Evolutionary conservation across 2,888 invertebrate genomes (phyloP).

Genomic region (Mylabris sibirica): DNA sequence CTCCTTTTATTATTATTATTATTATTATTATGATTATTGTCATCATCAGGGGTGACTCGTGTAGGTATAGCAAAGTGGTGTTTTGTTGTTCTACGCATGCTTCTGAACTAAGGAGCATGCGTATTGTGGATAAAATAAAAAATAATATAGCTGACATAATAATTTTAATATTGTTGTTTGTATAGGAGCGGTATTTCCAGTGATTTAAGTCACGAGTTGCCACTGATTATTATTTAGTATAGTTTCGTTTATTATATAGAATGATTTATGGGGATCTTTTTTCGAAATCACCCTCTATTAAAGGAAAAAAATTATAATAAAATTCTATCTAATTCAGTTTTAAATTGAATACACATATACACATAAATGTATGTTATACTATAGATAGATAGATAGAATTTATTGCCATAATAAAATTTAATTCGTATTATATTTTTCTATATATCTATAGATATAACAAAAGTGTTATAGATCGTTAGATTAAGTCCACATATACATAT

Average conservation of each 20-base stretch:
- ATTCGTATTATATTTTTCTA: background rate
- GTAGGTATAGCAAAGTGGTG: too few relatives aligned
- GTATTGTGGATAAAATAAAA: too few relatives aligned
- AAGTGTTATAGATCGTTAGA: background rate
- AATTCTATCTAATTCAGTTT: background rate
- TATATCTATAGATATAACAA: background rate
- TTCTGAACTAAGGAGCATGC: too few relatives aligned
- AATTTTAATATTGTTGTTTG: too few relatives aligned
- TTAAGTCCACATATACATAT: background rate
- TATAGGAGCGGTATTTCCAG: too few relatives aligned
- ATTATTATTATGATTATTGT: background rate
- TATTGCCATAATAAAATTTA: constrained; percentile 9
- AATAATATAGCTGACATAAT: too few relatives aligned
- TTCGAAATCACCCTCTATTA: background rate
- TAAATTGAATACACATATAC: background rate
- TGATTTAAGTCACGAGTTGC: too few relatives aligned
- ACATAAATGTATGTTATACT: too few relatives aligned
- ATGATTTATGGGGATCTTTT: too few relatives aligned
- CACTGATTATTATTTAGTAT: too few relatives aligned
- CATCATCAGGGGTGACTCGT: background rate
- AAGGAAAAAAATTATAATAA: background rate
- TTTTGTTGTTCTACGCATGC: too few relatives aligned
- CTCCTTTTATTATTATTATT: background rate
- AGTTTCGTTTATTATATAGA: too few relatives aligned
- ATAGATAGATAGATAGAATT: background rate